Evolutionary conservation across 2,888 invertebrate genomes (phyloP).

Genomic region (Chaetoderma sp.): DNA sequence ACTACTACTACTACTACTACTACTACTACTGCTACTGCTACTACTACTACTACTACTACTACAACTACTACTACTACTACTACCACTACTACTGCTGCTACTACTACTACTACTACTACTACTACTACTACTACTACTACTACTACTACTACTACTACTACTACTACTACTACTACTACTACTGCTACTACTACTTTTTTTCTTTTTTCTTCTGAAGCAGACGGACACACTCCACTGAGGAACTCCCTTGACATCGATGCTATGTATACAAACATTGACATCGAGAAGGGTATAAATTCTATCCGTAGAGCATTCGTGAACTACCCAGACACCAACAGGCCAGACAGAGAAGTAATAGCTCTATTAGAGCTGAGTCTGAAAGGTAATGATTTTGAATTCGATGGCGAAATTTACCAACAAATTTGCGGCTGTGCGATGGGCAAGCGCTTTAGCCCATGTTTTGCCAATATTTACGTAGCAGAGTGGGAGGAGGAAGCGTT

Average conservation of each 20-base stretch:
- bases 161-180: constrained; percentile 7
- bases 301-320: too few species aligned
- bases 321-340: too few species aligned
- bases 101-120: constrained; percentile 9
- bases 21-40: constrained; percentile 5
- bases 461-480: too few species aligned
- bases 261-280: too few species aligned
- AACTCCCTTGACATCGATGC: constrained; percentile 21
- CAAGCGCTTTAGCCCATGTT: too few species aligned
- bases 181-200: not conserved
- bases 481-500: too few species aligned
- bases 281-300: too few species aligned
- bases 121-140: constrained; percentile 7
- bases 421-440: too few species aligned
- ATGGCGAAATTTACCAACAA: too few species aligned
- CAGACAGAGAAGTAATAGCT: too few species aligned
- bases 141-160: constrained; percentile 6
- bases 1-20: not conserved
- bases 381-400: too few species aligned
- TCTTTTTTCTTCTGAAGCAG: not conserved
- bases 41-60: constrained; percentile 4
- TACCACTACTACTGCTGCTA: not conserved
- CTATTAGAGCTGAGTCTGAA: too few species aligned
- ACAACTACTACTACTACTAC: constrained; percentile 6
- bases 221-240: constrained; percentile 17